Conservation (phyloP, 2,888 invertebrate genomes). For the Polymixis flavicincta region DNA sequence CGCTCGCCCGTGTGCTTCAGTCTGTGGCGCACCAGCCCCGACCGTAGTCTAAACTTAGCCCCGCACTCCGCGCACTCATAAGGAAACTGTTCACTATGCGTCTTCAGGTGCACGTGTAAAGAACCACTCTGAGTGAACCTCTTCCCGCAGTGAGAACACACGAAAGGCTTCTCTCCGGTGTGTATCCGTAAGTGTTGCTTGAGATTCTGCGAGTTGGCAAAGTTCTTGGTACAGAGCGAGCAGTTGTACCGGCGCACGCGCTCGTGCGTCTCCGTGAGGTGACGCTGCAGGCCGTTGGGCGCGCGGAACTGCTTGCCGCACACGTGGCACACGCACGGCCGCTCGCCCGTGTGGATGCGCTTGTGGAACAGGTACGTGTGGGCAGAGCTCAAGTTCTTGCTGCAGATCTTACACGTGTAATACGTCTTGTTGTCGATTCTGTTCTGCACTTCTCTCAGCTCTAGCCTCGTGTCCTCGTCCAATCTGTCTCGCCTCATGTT, state of each 20-base stretch:
- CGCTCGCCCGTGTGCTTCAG: constrained; percentile 92
- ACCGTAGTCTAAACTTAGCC: constrained; percentile 91
- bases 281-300: constrained; percentile 91
- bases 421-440: constrained; percentile 88
- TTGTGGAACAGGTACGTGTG: constrained; percentile 92
- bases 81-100: constrained; percentile 90
- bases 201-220: constrained; percentile 91
- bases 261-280: constrained; percentile 92
- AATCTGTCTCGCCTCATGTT: constrained; percentile 81
- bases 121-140: constrained; percentile 92
- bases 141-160: constrained; percentile 91
- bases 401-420: constrained; percentile 91
- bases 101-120: constrained; percentile 91
- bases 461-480: constrained; percentile 80
- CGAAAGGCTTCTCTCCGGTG: constrained; percentile 91
- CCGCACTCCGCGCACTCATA: constrained; percentile 91
- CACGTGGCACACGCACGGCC: constrained; percentile 92
- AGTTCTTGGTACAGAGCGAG: constrained; percentile 89
- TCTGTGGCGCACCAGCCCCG: constrained; percentile 90
- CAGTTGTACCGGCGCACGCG: constrained; percentile 91
- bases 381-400: constrained; percentile 90
- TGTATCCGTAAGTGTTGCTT: constrained; percentile 91
- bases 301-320: constrained; percentile 93
- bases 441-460: constrained; percentile 75
- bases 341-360: constrained; percentile 92